Base-by-base conservation (phyloP, 1,140 invertebrate genomes). In the Drusus annulatus region DNA sequence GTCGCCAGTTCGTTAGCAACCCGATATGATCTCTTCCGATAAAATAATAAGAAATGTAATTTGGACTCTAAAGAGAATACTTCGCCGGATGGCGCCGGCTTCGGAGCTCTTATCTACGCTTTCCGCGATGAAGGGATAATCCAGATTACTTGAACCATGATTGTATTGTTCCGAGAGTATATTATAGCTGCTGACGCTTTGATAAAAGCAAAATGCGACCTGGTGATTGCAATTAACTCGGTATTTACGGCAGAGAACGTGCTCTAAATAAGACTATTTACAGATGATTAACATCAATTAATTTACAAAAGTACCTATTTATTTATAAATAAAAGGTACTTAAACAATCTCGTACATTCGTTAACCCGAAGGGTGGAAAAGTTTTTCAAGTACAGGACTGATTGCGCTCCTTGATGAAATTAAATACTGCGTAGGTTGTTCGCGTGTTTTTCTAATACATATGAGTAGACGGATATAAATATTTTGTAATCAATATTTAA, bases 1-100 rank as follows among this genome's bases (percentile, higher is more conserved):
- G 80, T 78, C 80, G 80, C 62, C 81, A 82, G 78, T 82, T 82
- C 81, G 81, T 82, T 82, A 79, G 81, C 50, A 65, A 76, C 58
- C 8, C 56, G 76, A 81, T 78, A 77, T 15, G 63, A 81, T 81
- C 73, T 76, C 68, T 52, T 17, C 15, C n/a, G 80, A 81, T 81
- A 79, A 82, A 82, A 82, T 60, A 65, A 45, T 45, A 78, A 68
- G 58, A 81, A 81, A 78, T 52, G 80, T 73, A 78, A 77, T 80
- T 80, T 80, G 60, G 52, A 52, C 56, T 36, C 63, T 15, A 71
- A 79, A 63, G 63, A 71, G 68, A 21, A 16, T 13, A 28, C 62
- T 25, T 23, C 17, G 56, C 36, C 36, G 36, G 36, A 45, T 60
- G 23, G 56, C 13, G 21, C 10, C 62, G 23, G 23, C 25, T 65